These are phyloP conservation scores for Nomada ruficornis DNA, from an alignment of 2,888 invertebrate species.

Conservation along the genomic window DNA sequence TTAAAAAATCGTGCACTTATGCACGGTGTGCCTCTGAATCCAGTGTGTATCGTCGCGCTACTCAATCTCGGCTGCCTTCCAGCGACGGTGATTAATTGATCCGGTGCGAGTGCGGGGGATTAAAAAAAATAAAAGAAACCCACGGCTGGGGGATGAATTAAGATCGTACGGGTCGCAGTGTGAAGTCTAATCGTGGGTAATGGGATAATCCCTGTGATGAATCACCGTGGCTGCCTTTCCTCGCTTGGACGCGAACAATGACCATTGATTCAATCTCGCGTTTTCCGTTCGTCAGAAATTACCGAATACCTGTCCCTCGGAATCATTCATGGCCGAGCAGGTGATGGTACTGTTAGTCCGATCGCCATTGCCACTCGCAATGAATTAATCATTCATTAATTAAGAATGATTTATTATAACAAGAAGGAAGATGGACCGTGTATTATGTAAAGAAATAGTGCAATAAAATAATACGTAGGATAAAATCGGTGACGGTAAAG, in stretches of 20 bases:
- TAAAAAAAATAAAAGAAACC: slow-evolving; percentile 22
- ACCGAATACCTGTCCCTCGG: neutral
- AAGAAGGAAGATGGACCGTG: no score
- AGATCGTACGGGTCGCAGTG: slow-evolving; percentile 55
- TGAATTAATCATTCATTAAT: no score
- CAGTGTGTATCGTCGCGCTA: neutral
- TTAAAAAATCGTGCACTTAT: no score
- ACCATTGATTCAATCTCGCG: slow-evolving; percentile 52
- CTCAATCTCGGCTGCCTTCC: slow-evolving; percentile 36
- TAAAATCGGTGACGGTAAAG: no score
- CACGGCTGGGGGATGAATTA: slow-evolving; percentile 19
- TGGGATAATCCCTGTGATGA: slow-evolving; percentile 58
- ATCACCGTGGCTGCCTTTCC: slow-evolving; percentile 45
- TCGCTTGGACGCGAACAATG: slow-evolving; percentile 37
- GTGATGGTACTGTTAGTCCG: neutral
- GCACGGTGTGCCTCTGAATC: no score
- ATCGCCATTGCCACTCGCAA: no score
- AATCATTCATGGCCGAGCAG: slow-evolving; percentile 19
- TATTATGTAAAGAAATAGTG: no score
- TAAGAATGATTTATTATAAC: no score
- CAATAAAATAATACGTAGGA: no score
- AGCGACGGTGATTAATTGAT: slow-evolving; percentile 52
- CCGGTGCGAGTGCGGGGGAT: slow-evolving; percentile 41
- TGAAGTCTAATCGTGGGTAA: slow-evolving; percentile 57
- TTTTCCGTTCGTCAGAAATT: slow-evolving; percentile 45